phyloP scores from a whole-genome alignment of 1,140 invertebrate genomes.

The Sarcophaga peregrina region DNA sequence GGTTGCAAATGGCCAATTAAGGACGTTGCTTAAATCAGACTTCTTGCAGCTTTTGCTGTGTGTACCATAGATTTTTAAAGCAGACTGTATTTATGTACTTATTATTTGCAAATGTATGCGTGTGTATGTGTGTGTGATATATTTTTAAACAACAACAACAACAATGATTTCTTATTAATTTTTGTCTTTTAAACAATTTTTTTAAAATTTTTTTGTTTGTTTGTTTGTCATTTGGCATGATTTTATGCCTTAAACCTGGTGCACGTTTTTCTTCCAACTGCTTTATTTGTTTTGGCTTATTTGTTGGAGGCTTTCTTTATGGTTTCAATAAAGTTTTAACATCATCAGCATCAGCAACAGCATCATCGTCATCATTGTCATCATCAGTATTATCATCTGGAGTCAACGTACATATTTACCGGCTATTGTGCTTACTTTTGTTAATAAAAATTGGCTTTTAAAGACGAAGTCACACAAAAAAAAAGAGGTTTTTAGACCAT shows the following conservation, averaged over 20 bases:
- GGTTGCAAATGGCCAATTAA: too few species aligned
- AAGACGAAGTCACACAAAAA: too few species aligned
- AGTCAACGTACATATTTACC: not conserved
- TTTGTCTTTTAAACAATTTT: not conserved
- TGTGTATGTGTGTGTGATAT: too few species aligned
- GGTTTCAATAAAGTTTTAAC: not conserved
- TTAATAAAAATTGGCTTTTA: not conserved
- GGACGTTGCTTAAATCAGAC: too few species aligned
- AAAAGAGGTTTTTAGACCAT: slow-evolving; percentile 2
- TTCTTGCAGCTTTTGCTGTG: too few species aligned
- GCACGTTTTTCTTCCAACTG: not conserved
- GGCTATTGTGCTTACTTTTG: not conserved
- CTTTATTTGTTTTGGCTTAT: not conserved
- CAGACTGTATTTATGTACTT: too few species aligned
- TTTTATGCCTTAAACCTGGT: slow-evolving; percentile 3
- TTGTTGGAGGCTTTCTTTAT: not conserved
- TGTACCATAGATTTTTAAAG: too few species aligned
- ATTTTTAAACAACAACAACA: too few species aligned
- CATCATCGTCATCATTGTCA: not conserved
- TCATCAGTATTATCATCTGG: too few species aligned
- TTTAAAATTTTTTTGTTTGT: not conserved
- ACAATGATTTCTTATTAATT: not conserved
- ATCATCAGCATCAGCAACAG: not conserved
- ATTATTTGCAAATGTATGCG: too few species aligned
- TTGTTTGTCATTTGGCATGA: slow-evolving; percentile 3